Evolutionary conservation across 1,140 invertebrate species (phyloP).

Genomic region (Pogonus chalceus): DNA sequence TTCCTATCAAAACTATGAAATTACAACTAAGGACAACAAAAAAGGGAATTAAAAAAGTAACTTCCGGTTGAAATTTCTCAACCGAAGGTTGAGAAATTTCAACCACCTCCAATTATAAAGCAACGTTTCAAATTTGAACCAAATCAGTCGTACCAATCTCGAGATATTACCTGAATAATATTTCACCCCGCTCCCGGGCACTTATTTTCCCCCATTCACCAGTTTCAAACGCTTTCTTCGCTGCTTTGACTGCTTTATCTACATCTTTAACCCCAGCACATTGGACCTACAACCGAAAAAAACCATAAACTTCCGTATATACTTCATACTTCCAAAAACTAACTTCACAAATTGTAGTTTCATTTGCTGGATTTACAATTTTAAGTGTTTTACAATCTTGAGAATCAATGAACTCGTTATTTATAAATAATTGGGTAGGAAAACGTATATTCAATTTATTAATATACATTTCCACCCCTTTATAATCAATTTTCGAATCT

Average conservation of each 20-base stretch:
- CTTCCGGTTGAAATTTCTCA: too few relatives aligned
- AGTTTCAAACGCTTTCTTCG: slow-evolving; percentile 74
- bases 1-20: too few relatives aligned
- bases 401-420: slow-evolving; percentile 81
- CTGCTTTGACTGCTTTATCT: slow-evolving; percentile 74
- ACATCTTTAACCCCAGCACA: slow-evolving; percentile 71
- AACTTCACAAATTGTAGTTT: slow-evolving; percentile 64
- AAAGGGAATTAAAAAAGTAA: too few relatives aligned
- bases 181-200: slow-evolving; percentile 64
- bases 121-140: too few relatives aligned
- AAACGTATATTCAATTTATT: slow-evolving; percentile 82
- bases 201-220: slow-evolving; percentile 86
- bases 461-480: slow-evolving; percentile 60
- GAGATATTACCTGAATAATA: slow-evolving; percentile 65
- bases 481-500: slow-evolving; percentile 47
- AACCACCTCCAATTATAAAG: too few relatives aligned
- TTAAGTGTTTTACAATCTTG: slow-evolving; percentile 51
- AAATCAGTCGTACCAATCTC: too few relatives aligned
- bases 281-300: slow-evolving; percentile 45
- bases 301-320: not conserved
- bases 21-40: too few relatives aligned
- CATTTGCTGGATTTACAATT: slow-evolving; percentile 78
- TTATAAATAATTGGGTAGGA: slow-evolving; percentile 82
- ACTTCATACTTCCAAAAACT: slow-evolving; percentile 13
- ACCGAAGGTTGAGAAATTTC: too few relatives aligned